Evolutionary conservation across 1,140 invertebrate genomes (phyloP).

Genomic region (Drosophila littoralis): DNA sequence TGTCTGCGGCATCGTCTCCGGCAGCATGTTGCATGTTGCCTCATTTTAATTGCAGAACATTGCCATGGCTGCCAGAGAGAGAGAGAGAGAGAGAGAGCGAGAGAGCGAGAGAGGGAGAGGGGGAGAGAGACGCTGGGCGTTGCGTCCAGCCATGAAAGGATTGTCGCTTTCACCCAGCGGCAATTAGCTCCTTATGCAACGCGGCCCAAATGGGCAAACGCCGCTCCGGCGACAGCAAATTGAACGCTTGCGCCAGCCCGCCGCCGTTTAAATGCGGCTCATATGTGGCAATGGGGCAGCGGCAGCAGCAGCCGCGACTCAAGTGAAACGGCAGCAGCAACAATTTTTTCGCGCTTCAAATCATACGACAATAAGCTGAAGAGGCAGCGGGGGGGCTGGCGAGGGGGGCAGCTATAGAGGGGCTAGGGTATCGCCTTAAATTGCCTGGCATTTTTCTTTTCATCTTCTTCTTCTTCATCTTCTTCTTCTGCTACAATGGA

Average conservation of each 20-base stretch:
- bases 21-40: slow-evolving; percentile 58
- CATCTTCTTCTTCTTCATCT: not conserved
- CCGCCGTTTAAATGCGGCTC: slow-evolving; percentile 11
- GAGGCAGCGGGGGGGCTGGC: not conserved
- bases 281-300: slow-evolving; percentile 64
- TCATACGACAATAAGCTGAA: slow-evolving; percentile 42
- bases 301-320: not conserved
- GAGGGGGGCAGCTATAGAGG: too few species aligned
- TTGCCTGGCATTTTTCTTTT: not conserved
- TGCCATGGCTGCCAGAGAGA: slow-evolving; percentile 27
- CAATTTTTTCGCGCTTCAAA: slow-evolving; percentile 70
- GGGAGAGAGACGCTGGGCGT: too few species aligned
- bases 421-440: not conserved
- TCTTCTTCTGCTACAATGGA: slow-evolving; percentile 1
- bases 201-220: not conserved
- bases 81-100: not conserved
- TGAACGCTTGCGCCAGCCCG: slow-evolving; percentile 6
- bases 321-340: slow-evolving; percentile 41
- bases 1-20: slow-evolving; percentile 18
- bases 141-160: slow-evolving; percentile 1
- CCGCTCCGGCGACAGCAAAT: not conserved
- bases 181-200: slow-evolving; percentile 1
- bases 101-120: too few species aligned
- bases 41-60: slow-evolving; percentile 82
- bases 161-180: not conserved